Percentiles rank a stretch among this genome's conserved stretches.
Evolutionary conservation across 2,888 invertebrate genomes (phyloP).

Genomic region (Helleia helle): DNA sequence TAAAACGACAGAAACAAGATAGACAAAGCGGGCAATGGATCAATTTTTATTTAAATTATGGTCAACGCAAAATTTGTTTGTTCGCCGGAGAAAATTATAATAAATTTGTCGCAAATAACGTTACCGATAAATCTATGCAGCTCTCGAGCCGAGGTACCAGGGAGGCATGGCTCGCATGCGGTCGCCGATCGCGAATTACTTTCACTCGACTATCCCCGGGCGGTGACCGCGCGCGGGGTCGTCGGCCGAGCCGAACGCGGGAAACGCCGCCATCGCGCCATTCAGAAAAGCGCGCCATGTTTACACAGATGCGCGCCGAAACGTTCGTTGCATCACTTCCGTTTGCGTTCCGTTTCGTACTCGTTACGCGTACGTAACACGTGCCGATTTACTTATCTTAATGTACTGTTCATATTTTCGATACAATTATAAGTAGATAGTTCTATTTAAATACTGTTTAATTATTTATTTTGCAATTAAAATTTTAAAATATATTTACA

Average conservation of each 20-base stretch:
- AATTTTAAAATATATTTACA: no score
- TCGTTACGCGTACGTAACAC: constrained; percentile 51
- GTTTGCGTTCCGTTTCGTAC: no score
- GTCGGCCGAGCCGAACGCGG: constrained; percentile 61
- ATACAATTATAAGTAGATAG: neutral
- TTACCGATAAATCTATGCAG: no score
- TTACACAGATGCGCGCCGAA: constrained; percentile 72
- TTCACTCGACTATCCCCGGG: constrained; percentile 69
- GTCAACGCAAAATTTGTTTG: no score
- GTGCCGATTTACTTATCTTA: constrained; percentile 44
- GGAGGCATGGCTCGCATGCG: constrained; percentile 58
- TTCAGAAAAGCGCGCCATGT: constrained; percentile 69
- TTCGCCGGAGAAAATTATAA: no score
- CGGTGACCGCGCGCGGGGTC: constrained; percentile 63
- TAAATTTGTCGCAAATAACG: no score
- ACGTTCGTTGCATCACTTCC: constrained; percentile 71
- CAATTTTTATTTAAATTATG: no score
- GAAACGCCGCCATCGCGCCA: constrained; percentile 60
- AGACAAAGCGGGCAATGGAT: no score
- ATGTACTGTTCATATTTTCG: neutral
- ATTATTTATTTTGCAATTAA: no score
- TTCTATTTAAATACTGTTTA: no score
- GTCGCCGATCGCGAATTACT: constrained; percentile 68
- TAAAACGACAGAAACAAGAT: no score
- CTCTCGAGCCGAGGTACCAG: constrained; percentile 51